Base-by-base conservation (phyloP, 2,797 vertebrate species). In the Etheostoma nigrum region DNA sequence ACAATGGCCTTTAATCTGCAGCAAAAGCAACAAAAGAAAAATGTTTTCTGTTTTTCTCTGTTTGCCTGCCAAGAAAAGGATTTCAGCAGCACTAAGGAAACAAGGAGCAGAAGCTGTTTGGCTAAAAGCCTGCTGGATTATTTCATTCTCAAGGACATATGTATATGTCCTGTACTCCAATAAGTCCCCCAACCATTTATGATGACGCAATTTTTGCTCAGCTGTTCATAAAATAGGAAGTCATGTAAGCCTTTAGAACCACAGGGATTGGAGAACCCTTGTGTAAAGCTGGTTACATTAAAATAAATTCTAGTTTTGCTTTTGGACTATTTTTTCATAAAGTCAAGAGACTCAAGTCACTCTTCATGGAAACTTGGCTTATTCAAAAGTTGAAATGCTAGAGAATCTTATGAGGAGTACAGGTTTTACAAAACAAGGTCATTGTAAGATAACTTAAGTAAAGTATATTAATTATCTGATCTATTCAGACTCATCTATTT, bases 101-200 rank as follows among this genome's bases (percentile, higher is more conserved):
- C 79, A 2, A 65, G 64, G 62, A 48, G 67, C 45, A 44, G 63
- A 77, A 77, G 86, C 76, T 6, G 4, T 85, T 76, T 83, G 84
- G 78, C 78, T 73, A 63, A 86, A 86, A 83, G 86, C 85, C 80
- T 67, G 49, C 76, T 83, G 82, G 77, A 78, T 76, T 90, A 74
- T 83, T 83, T 79, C 65, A 84, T 83, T 86, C 78, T 90, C 87
- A 90, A 93, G 93, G 91, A 92, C 85, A 78, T 84, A 82, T 81
- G 42, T 15, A 40, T 59, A 8, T 64, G 73, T 88, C 80, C 83
- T 81, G 55, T 74, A 67, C 75, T 65, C 71, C 60, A 13, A 72
- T 0, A 36, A 81, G 75, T 60, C 71, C 63, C 44, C 14, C 18
- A 49, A 57, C 64, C 51, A 64, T 76, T 78, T 82, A 86, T 86